These are phyloP conservation scores for Metalampra italica DNA, from an alignment of 2,888 invertebrate genomes.

Conservation along the genomic window DNA sequence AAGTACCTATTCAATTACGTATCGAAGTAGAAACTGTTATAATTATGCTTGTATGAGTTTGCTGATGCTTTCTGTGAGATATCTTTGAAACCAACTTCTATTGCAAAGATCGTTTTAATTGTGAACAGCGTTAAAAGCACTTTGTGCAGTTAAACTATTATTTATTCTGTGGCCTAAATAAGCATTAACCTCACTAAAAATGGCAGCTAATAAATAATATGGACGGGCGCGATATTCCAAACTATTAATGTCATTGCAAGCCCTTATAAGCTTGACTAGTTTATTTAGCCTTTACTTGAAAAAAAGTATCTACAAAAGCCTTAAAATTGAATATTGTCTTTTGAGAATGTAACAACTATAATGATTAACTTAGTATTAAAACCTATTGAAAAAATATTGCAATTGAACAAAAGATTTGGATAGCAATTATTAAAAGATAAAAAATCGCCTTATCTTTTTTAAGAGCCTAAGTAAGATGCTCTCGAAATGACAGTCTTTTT, in stretches of 20 bases:
- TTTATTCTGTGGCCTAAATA: no score
- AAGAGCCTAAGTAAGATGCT: no score
- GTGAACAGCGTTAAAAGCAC: conserved; percentile 24
- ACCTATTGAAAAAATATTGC: no score
- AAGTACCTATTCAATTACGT: conserved; percentile 7
- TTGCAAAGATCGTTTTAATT: neutral
- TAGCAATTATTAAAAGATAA: no score
- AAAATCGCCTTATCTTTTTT: no score
- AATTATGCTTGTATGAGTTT: neutral
- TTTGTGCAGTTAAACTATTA: no score
- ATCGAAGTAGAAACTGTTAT: neutral
- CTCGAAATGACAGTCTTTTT: no score
- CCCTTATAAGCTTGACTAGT: conserved; percentile 13
- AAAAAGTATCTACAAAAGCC: conserved; percentile 15
- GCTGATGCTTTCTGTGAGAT: neutral
- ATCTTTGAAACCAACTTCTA: neutral
- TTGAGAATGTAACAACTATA: conserved; percentile 12
- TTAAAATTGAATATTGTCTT: conserved; percentile 30
- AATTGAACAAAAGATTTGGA: no score
- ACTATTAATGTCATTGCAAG: conserved; percentile 14
- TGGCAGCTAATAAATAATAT: conserved; percentile 29
- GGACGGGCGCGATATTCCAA: conserved; percentile 36
- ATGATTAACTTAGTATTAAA: neutral
- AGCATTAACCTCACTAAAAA: conserved; percentile 21
- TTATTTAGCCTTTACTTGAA: conserved; percentile 18